A percentile compares a stretch with the other conserved stretches of the same genome.
Evolutionary conservation across 1,140 invertebrate genomes (phyloP).

Genomic region (Trichonephila clavata): DNA sequence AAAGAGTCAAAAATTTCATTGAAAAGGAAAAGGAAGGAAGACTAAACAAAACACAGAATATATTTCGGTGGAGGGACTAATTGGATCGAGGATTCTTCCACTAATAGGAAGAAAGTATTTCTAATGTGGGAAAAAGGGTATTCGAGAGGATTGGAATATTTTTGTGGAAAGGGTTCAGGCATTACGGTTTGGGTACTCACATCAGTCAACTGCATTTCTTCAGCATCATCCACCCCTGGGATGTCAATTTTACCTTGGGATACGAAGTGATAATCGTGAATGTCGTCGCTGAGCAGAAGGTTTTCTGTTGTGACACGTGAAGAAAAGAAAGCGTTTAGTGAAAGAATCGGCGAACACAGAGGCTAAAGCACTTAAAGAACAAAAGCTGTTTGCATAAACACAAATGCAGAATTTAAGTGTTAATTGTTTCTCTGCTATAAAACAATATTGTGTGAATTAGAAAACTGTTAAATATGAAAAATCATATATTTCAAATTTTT

Average conservation of each 20-base stretch:
- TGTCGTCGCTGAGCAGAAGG: conserved; percentile 87
- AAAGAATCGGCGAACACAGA: conserved; percentile 11
- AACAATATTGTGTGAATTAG: too few relatives aligned
- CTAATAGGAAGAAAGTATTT: background rate
- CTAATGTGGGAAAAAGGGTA: background rate
- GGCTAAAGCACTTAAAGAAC: background rate
- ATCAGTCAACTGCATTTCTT: conserved; percentile 96
- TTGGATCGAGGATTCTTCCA: background rate
- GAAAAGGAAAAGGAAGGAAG: background rate
- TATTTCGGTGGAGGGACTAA: background rate
- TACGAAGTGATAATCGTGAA: conserved; percentile 95
- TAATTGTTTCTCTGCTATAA: too few relatives aligned
- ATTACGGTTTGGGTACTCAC: conserved; percentile 79
- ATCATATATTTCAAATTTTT: too few relatives aligned
- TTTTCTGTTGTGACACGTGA: conserved; percentile 76
- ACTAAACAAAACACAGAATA: background rate
- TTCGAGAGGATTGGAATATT: background rate
- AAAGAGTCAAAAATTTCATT: background rate
- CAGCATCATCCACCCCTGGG: conserved; percentile 96
- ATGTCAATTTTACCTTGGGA: conserved; percentile 98
- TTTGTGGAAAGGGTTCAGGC: background rate
- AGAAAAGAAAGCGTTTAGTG: conserved; percentile 61
- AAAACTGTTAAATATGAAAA: too few relatives aligned
- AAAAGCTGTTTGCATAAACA: background rate
- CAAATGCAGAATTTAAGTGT: background rate